These are phyloP conservation scores for Epinotia ramella DNA, from an alignment of 2,888 invertebrate genomes.

Conservation along the genomic window DNA sequence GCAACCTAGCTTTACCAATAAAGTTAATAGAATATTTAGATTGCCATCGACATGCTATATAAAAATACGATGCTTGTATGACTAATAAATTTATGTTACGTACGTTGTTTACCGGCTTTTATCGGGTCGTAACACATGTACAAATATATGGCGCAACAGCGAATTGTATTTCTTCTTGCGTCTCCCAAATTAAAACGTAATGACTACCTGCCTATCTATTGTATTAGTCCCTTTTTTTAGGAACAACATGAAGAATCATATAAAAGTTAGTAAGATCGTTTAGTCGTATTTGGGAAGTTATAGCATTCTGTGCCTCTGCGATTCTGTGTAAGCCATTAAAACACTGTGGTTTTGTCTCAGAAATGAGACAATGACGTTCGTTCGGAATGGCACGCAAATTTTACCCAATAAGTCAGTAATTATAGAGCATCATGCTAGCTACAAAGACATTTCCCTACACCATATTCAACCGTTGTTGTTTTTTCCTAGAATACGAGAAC, in stretches of 20 bases:
- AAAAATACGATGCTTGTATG: too few relatives aligned
- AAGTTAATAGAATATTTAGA: too few relatives aligned
- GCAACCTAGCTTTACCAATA: too few relatives aligned
- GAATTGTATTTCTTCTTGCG: slow-evolving; percentile 6
- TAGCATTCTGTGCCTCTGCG: slow-evolving; percentile 40
- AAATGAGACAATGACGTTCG: too few relatives aligned
- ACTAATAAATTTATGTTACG: slow-evolving; percentile 16
- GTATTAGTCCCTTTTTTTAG: slow-evolving; percentile 35
- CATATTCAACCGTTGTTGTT: not conserved
- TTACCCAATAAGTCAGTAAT: too few relatives aligned
- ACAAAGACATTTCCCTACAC: too few relatives aligned
- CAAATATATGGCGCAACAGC: slow-evolving; percentile 31
- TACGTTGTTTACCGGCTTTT: slow-evolving; percentile 31
- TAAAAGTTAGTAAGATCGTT: slow-evolving; percentile 36
- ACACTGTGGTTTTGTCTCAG: too few relatives aligned
- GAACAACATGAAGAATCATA: slow-evolving; percentile 15
- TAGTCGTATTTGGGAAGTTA: slow-evolving; percentile 44
- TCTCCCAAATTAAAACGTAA: not conserved
- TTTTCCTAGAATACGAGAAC: not conserved
- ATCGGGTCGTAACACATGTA: slow-evolving; percentile 1
- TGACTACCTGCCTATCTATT: not conserved
- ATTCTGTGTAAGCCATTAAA: too few relatives aligned
- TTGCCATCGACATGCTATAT: too few relatives aligned
- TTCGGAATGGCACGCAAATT: too few relatives aligned
- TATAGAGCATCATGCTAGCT: too few relatives aligned